These are phyloP conservation scores for Drosophila basisetae DNA, from an alignment of 2,888 invertebrate species.

Conservation along the genomic window DNA sequence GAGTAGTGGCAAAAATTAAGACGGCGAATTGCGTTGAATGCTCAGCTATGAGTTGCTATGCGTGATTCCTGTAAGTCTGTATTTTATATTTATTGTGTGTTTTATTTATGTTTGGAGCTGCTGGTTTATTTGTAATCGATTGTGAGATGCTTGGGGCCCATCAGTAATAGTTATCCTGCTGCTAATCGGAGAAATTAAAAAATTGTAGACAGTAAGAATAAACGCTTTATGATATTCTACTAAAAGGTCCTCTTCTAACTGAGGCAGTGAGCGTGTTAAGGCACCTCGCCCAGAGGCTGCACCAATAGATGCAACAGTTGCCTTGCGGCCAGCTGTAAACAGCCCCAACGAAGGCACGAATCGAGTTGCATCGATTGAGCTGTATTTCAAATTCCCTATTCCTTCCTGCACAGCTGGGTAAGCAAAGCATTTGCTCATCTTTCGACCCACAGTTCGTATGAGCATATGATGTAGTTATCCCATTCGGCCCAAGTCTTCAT, in stretches of 20 bases:
- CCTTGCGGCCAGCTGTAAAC: neutral
- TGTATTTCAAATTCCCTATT: neutral
- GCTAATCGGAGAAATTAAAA: neutral
- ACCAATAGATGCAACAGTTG: neutral
- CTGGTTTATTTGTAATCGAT: neutral
- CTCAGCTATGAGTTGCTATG: too few species aligned
- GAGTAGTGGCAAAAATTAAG: too few species aligned
- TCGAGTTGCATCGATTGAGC: neutral
- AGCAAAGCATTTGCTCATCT: too few species aligned
- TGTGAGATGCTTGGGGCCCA: too few species aligned
- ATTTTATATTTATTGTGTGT: neutral
- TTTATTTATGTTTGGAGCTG: neutral
- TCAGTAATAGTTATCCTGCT: too few species aligned
- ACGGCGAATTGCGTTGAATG: too few species aligned
- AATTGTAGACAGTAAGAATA: too few species aligned
- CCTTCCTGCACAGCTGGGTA: neutral
- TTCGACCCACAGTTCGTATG: too few species aligned
- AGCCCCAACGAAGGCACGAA: neutral
- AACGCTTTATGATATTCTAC: too few species aligned
- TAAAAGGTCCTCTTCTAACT: too few species aligned
- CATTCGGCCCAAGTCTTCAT: too few species aligned
- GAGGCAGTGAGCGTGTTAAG: neutral
- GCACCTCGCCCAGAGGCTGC: neutral
- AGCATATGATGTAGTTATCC: too few species aligned
- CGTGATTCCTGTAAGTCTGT: neutral